Evolutionary conservation across 1,140 invertebrate genomes (phyloP).

Genomic region (Vollenhovia emeryi): DNA sequence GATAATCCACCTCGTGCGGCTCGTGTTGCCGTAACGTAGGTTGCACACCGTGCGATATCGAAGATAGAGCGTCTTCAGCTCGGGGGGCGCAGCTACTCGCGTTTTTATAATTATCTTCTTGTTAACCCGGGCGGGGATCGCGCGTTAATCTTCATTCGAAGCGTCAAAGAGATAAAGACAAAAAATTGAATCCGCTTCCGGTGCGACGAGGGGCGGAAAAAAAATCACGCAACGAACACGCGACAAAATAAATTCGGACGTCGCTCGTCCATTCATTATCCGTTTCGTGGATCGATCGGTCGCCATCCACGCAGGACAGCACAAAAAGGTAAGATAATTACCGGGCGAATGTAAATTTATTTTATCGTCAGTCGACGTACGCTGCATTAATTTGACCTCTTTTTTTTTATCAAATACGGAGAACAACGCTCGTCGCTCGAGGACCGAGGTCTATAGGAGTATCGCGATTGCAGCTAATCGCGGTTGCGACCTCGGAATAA

Average conservation of each 20-base stretch:
- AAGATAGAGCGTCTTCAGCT: neutral
- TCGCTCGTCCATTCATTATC: neutral
- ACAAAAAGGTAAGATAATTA: neutral
- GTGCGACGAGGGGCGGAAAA: neutral
- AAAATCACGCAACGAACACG: no score
- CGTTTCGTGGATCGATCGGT: no score
- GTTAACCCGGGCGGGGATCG: neutral
- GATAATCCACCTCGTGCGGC: neutral
- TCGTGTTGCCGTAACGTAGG: neutral
- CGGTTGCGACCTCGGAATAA: no score
- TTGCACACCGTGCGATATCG: neutral
- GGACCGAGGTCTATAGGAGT: neutral
- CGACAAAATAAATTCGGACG: neutral
- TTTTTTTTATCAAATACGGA: neutral
- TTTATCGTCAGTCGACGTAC: neutral
- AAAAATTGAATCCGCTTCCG: neutral
- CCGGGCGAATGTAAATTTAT: neutral
- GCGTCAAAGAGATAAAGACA: neutral
- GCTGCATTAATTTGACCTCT: neutral
- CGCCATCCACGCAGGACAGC: no score
- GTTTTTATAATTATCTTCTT: slow-evolving; percentile 1
- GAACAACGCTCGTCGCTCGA: neutral
- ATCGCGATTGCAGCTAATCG: neutral
- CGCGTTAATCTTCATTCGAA: neutral
- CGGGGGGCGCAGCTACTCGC: neutral